These are phyloP conservation scores for Ageneiosus marmoratus DNA, from an alignment of 2,113 vertebrate genomes.

Conservation along the genomic window DNA sequence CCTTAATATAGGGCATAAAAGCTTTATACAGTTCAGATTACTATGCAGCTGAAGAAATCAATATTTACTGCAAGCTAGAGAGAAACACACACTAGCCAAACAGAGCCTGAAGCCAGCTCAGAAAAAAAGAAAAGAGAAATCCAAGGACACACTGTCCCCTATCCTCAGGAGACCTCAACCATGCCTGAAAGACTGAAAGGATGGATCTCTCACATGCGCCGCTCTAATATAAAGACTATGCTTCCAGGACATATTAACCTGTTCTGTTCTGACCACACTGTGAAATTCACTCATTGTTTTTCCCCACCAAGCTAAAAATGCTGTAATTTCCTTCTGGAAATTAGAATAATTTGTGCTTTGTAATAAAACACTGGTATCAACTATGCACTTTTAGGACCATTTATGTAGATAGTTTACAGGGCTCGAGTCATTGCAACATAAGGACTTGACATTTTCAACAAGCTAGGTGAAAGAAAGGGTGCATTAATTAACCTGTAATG, in stretches of 20 bases:
- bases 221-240: neutral
- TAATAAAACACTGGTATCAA: neutral
- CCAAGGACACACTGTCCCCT: conserved; percentile 16
- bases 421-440: neutral
- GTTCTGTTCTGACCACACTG: too few relatives aligned
- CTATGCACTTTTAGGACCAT: neutral
- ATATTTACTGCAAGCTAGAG: neutral
- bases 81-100: neutral
- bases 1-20: neutral
- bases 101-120: neutral
- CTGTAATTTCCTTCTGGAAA: neutral
- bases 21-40: neutral
- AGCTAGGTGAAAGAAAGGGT: neutral
- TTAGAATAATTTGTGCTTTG: too few relatives aligned
- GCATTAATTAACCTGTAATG: neutral
- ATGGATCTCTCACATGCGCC: neutral
- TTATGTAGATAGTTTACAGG: neutral
- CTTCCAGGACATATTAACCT: too few relatives aligned
- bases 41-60: neutral
- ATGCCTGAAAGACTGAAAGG: neutral
- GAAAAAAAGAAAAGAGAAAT: conserved; percentile 14
- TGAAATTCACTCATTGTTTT: neutral
- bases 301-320: neutral
- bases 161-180: neutral
- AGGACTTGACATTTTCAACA: neutral